These are phyloP conservation scores for Anabacerthia variegaticeps DNA, from an alignment of 2,797 vertebrate species.

Conservation along the genomic window DNA sequence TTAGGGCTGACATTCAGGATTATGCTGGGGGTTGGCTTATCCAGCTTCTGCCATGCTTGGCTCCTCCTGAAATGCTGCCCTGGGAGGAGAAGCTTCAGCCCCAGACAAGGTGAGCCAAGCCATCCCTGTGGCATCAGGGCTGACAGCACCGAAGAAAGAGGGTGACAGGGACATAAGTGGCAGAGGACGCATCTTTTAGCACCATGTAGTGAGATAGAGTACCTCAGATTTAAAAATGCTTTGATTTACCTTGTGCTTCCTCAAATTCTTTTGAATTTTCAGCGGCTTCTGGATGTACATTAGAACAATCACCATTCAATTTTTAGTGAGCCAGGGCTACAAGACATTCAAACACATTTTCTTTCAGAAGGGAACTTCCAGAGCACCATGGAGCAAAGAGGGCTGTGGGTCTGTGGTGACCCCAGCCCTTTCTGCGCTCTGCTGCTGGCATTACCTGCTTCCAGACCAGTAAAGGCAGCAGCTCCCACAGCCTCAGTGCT, in stretches of 20 bases:
- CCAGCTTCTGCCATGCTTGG: not conserved
- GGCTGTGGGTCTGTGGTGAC: not conserved
- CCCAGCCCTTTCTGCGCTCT: not conserved
- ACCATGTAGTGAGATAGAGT: not conserved
- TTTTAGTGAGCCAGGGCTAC: not conserved
- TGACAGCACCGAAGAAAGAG: not conserved
- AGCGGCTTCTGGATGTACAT: accelerated
- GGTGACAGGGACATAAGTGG: not conserved
- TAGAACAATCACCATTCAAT: not conserved
- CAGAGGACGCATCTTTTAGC: not conserved
- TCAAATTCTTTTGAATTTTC: not conserved
- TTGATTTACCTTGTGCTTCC: not conserved
- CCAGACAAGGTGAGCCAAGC: not conserved
- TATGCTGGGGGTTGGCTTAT: too few species aligned
- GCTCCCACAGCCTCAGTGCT: not conserved
- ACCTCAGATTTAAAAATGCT: not conserved
- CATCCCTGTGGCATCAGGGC: not conserved
- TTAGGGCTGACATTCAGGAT: not conserved
- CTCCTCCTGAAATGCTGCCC: not conserved
- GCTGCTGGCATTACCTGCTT: not conserved
- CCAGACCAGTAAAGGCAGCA: not conserved
- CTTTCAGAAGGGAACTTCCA: not conserved
- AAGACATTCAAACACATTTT: not conserved
- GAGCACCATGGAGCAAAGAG: not conserved
- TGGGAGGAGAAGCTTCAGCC: not conserved